These are phyloP conservation scores for Albula glossodonta DNA, from an alignment of 2,113 vertebrate genomes.

Conservation along the genomic window DNA sequence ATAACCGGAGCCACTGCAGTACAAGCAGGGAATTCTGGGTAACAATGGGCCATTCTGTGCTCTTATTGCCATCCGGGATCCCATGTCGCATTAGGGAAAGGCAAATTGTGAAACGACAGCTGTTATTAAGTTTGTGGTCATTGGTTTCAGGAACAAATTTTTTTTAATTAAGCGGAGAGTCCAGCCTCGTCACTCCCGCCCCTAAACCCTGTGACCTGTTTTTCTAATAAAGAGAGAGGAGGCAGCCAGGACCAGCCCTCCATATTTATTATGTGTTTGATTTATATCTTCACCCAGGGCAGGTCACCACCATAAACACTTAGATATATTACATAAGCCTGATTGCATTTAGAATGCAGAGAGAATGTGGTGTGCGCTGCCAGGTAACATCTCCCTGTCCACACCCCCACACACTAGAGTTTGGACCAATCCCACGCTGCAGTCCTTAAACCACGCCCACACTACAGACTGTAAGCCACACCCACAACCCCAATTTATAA, in stretches of 20 bases:
- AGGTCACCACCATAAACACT: conserved; percentile 56
- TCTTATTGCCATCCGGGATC: not conserved
- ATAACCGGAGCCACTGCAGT: not conserved
- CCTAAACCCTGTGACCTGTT: conserved; percentile 15
- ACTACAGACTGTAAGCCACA: not conserved
- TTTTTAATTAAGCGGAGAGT: conserved; percentile 29
- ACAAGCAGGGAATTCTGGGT: conserved; percentile 14
- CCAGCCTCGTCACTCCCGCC: not conserved
- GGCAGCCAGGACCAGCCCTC: conserved; percentile 31
- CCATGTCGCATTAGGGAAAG: not conserved
- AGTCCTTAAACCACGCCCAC: not conserved
- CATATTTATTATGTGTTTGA: conserved; percentile 64
- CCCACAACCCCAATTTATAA: not conserved
- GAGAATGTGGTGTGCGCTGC: not conserved
- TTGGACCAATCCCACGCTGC: not conserved
- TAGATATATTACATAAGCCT: conserved; percentile 64
- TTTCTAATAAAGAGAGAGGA: conserved; percentile 21
- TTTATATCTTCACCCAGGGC: conserved; percentile 52
- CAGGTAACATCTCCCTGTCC: not conserved
- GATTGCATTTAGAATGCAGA: conserved; percentile 30
- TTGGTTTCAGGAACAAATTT: conserved; percentile 16
- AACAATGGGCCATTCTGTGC: not conserved
- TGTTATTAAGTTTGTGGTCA: conserved; percentile 8
- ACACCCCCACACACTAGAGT: no score
- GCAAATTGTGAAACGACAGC: conserved; percentile 2